Conservation (phyloP, 2,888 invertebrate species). For the Metacarcinus magister region DNA sequence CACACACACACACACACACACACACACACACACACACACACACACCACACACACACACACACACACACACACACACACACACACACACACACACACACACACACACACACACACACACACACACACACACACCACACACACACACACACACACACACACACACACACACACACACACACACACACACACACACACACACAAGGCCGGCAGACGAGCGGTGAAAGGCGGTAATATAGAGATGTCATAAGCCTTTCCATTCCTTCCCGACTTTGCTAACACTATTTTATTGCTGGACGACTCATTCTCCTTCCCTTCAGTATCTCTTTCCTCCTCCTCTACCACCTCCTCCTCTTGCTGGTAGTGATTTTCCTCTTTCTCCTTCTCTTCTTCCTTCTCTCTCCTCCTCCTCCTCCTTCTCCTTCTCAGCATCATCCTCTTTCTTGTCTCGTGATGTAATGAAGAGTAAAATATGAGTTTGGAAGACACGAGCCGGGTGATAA, state of each 20-base stretch:
- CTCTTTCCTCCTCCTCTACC: not conserved
- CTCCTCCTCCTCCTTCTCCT: constrained; percentile 32
- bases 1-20: constrained; percentile 34
- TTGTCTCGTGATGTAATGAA: constrained; percentile 66
- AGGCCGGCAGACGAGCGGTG: not conserved
- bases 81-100: constrained; percentile 56
- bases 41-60: constrained; percentile 23
- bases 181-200: not conserved
- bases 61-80: constrained; percentile 15
- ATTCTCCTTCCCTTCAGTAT: not conserved
- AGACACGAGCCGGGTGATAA: constrained; percentile 70
- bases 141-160: constrained; percentile 44
- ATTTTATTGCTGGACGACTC: not conserved
- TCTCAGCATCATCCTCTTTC: constrained; percentile 27
- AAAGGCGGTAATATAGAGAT: too few species aligned
- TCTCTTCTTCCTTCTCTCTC: not conserved
- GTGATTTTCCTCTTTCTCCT: not conserved
- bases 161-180: not conserved
- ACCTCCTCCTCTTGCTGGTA: not conserved
- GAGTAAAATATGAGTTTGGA: constrained; percentile 62
- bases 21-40: constrained; percentile 54
- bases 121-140: constrained; percentile 21
- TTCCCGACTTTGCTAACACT: not conserved
- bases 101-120: constrained; percentile 31
- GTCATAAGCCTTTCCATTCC: too few species aligned